phyloP scores from a whole-genome alignment of 2,797 vertebrate species.

The Eospalax fontanierii region DNA sequence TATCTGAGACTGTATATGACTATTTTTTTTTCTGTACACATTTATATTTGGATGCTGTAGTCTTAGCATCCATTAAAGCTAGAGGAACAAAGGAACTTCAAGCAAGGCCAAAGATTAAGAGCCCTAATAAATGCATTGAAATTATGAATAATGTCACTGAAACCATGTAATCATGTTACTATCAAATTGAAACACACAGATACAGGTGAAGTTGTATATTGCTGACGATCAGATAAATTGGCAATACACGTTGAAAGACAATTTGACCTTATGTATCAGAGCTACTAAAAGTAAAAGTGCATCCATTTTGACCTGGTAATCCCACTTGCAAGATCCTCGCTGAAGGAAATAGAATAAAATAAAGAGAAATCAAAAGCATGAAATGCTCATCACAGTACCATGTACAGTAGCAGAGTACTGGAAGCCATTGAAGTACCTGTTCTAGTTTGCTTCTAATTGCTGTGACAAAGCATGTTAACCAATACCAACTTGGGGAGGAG shows the following conservation, averaged over 20 bases:
- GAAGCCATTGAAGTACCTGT: not conserved
- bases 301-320: slow-evolving; percentile 35
- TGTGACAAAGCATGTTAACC: no score
- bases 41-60: not conserved
- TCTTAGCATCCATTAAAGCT: not conserved
- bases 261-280: slow-evolving; percentile 44
- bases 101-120: slow-evolving; percentile 56
- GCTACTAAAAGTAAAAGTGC: slow-evolving; percentile 18
- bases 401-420: not conserved
- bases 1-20: not conserved
- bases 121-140: not conserved
- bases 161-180: slow-evolving; percentile 36
- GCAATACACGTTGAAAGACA: slow-evolving; percentile 39
- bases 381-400: not conserved
- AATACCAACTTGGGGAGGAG: no score
- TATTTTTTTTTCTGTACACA: not conserved
- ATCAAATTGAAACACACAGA: slow-evolving; percentile 20
- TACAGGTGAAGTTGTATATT: not conserved
- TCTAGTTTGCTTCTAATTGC: no score
- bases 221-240: not conserved
- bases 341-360: slow-evolving; percentile 8
- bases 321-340: not conserved
- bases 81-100: not conserved
- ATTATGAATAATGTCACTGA: slow-evolving; percentile 15
- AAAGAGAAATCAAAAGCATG: not conserved